Evolutionary conservation across 1,140 invertebrate species (phyloP).

Genomic region (Drosophila lini): DNA sequence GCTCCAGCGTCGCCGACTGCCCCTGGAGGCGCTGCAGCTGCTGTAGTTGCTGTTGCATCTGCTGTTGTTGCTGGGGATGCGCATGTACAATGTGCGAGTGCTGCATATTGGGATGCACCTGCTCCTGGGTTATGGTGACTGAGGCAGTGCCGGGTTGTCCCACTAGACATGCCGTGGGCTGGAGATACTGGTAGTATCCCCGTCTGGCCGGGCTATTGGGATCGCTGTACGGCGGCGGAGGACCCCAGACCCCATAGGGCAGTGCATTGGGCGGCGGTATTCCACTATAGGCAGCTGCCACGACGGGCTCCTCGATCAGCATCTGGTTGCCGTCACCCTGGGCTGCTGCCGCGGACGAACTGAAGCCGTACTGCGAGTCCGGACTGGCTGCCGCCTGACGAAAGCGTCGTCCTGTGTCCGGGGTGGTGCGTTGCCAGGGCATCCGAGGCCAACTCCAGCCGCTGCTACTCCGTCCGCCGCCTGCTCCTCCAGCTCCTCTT

Average conservation of each 20-base stretch:
- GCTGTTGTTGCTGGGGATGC: slow-evolving; percentile 45
- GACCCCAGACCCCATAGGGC: slow-evolving; percentile 87
- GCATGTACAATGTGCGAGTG: slow-evolving; percentile 32
- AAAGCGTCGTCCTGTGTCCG: slow-evolving; percentile 68
- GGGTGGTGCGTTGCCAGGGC: slow-evolving; percentile 85
- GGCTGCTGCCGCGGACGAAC: slow-evolving; percentile 68
- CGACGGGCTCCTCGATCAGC: slow-evolving; percentile 58
- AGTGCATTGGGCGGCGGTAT: slow-evolving; percentile 74
- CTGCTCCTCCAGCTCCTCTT: slow-evolving; percentile 73
- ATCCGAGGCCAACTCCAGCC: slow-evolving; percentile 87
- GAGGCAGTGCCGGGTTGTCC: slow-evolving; percentile 15
- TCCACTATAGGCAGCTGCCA: slow-evolving; percentile 38
- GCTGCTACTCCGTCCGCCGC: slow-evolving; percentile 83
- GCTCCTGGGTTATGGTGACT: slow-evolving; percentile 52
- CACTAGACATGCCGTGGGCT: slow-evolving; percentile 61
- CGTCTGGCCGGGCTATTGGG: slow-evolving; percentile 88
- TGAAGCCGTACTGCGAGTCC: slow-evolving; percentile 89
- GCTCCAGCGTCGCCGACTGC: slow-evolving; percentile 61
- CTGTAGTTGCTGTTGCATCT: slow-evolving; percentile 32
- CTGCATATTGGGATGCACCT: slow-evolving; percentile 43
- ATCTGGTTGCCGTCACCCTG: slow-evolving; percentile 62
- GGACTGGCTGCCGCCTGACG: slow-evolving; percentile 85
- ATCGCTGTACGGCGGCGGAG: slow-evolving; percentile 90
- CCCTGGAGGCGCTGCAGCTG: slow-evolving; percentile 49
- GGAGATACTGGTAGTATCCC: slow-evolving; percentile 83